Evolutionary conservation across 2,888 invertebrate genomes (phyloP), one percentile per base, ranked within the genome.

Genomic region (Hypercompe scribonia): DNA sequence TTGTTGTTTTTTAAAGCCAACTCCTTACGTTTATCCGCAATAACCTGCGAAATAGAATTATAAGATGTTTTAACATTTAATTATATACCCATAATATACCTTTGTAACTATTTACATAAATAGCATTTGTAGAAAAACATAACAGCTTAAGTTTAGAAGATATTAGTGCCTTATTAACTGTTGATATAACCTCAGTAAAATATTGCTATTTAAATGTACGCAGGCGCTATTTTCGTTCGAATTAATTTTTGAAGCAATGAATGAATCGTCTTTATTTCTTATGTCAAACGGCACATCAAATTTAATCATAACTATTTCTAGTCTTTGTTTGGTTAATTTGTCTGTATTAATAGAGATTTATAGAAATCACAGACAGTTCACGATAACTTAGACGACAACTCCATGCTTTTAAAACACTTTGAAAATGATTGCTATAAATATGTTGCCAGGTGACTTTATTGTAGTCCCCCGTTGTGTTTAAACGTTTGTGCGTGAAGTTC

Each of bases 11-110:
- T 46, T 7, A 33, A 13, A 61, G 81, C 76, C 21, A 86, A 78
- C 65, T 82, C 80, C 70, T 79, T 75, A 10, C 86, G 82, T 75
- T 87, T 87, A 13, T 78, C 66, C 61, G 78, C 75, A 21, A 89
- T 84, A 10, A 85, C 75, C 88, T 84, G 79, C 31, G 70, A 69
- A 73, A 36, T 1, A 46, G 21, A 46, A 46, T 46, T 36, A 36
- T 36, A 36, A 3, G 36, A 8, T 36, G 8, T 7, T 36, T 36
- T 36, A 36, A 36, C 36, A 36, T 36, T 7, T 36, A 36, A 8
- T 8, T 36, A 36, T 36, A 36, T 36, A 36, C 8, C n/a, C n/a
- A n/a, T 42, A 42, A 42, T 15, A 42, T 42, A 42, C 15, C 13
- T 42, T 0, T 42, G 39, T 42, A 42, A 42, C 39, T 42, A 42